These are phyloP conservation scores for Rhyacophila evoluta DNA, from an alignment of 2,888 invertebrate genomes.

Conservation along the genomic window DNA sequence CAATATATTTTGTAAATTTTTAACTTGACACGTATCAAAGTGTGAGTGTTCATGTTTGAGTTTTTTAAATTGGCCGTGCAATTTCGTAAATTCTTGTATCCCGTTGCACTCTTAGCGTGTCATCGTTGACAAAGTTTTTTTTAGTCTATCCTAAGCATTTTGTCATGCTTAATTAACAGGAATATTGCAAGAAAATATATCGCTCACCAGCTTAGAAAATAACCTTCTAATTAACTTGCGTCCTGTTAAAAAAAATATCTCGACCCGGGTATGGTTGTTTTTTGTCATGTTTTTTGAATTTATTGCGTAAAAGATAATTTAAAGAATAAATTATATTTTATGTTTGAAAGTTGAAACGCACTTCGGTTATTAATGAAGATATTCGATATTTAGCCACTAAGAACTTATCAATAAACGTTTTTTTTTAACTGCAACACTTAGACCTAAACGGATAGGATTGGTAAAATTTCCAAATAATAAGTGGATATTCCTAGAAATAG, in stretches of 20 bases:
- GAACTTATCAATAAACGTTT: not conserved
- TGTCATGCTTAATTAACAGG: not conserved
- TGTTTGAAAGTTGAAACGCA: not conserved
- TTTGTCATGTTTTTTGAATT: not conserved
- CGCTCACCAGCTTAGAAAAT: no score
- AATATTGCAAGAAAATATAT: not conserved
- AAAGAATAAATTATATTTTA: no score
- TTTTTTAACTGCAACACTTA: no score
- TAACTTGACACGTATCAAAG: not conserved
- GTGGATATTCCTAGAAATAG: no score
- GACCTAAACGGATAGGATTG: no score
- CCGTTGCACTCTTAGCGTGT: not conserved
- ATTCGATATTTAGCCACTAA: not conserved
- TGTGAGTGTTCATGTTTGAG: no score
- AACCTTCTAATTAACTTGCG: no score
- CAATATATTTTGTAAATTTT: no score
- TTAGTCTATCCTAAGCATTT: not conserved
- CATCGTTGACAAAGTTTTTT: not conserved
- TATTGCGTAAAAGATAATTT: not conserved
- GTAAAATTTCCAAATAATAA: no score
- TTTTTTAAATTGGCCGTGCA: not conserved
- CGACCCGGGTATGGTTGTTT: not conserved
- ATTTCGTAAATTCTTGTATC: not conserved
- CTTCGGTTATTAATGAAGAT: not conserved
- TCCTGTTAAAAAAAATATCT: no score